A percentile compares a stretch with the other conserved stretches of the same genome.
phyloP scores from a whole-genome alignment of 2,888 invertebrate genomes.

The Lypha dubia region DNA sequence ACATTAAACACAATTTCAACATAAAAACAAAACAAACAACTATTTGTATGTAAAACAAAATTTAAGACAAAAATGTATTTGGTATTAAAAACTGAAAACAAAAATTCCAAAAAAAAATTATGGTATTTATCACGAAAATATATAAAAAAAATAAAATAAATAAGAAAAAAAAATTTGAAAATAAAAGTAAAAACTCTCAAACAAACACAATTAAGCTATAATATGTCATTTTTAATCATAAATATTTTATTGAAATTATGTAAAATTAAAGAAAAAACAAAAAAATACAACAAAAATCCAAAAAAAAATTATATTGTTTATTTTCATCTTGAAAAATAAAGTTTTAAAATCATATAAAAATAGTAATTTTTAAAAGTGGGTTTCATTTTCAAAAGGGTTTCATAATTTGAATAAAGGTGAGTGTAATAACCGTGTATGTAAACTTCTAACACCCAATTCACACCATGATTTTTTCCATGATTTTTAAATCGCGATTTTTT shows the following conservation, averaged over 20 bases:
- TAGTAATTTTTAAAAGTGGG: slow-evolving; percentile 76
- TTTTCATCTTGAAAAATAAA: slow-evolving; percentile 84
- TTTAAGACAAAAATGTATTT: slow-evolving; percentile 78
- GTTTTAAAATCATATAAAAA: slow-evolving; percentile 84
- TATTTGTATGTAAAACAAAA: slow-evolving; percentile 74
- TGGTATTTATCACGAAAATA: slow-evolving; percentile 71
- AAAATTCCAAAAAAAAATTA: slow-evolving; percentile 66
- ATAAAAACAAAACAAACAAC: slow-evolving; percentile 55
- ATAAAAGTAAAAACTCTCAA: slow-evolving; percentile 74
- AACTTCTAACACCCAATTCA: too few relatives aligned
- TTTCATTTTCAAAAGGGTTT: slow-evolving; percentile 53
- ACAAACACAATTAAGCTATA: slow-evolving; percentile 78
- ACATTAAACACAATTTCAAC: slow-evolving; percentile 42
- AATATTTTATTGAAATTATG: slow-evolving; percentile 80
- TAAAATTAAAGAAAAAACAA: slow-evolving; percentile 77
- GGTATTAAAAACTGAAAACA: slow-evolving; percentile 77
- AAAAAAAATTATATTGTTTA: slow-evolving; percentile 83
- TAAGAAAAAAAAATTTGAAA: slow-evolving; percentile 76
- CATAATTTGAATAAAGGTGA: too few relatives aligned
- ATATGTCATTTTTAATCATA: slow-evolving; percentile 83
- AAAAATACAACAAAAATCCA: slow-evolving; percentile 69
- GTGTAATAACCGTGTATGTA: too few relatives aligned
- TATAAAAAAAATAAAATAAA: slow-evolving; percentile 63
- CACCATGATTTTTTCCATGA: too few relatives aligned
- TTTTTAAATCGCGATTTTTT: too few relatives aligned